These are phyloP conservation scores for Pteronotus mesoamericanus DNA, from an alignment of 2,797 vertebrate genomes.

Conservation along the genomic window DNA sequence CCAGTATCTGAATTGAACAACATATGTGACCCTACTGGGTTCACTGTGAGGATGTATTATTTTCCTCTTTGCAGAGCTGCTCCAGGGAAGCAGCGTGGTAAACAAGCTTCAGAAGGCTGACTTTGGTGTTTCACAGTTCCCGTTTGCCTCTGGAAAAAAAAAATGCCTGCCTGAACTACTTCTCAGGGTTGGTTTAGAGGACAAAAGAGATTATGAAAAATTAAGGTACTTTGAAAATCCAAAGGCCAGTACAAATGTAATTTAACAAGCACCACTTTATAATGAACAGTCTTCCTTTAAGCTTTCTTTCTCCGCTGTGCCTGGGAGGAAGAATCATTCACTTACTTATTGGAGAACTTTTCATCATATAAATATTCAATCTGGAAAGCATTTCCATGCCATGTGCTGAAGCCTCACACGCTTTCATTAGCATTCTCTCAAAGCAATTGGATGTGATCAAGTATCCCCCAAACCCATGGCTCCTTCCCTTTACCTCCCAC, in stretches of 20 bases:
- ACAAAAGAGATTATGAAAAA: conserved; percentile 42
- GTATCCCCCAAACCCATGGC: rapidly evolving
- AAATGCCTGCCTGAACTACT: background rate
- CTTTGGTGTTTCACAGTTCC: background rate
- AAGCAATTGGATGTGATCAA: background rate
- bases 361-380: background rate
- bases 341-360: background rate
- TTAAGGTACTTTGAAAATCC: conserved; percentile 27
- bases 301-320: background rate
- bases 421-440: background rate
- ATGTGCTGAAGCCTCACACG: background rate
- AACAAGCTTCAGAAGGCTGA: background rate
- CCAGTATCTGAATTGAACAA: background rate
- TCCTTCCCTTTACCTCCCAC: background rate
- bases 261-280: background rate
- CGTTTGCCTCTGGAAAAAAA: background rate
- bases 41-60: background rate
- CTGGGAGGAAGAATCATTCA: background rate
- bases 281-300: conserved; percentile 22
- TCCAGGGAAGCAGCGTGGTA: background rate
- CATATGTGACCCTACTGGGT: background rate
- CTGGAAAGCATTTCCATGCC: background rate
- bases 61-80: background rate
- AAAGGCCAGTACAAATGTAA: conserved; percentile 14
- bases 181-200: background rate